These are phyloP conservation scores for Balearica regulorum DNA, from an alignment of 2,797 vertebrate genomes.

Conservation along the genomic window DNA sequence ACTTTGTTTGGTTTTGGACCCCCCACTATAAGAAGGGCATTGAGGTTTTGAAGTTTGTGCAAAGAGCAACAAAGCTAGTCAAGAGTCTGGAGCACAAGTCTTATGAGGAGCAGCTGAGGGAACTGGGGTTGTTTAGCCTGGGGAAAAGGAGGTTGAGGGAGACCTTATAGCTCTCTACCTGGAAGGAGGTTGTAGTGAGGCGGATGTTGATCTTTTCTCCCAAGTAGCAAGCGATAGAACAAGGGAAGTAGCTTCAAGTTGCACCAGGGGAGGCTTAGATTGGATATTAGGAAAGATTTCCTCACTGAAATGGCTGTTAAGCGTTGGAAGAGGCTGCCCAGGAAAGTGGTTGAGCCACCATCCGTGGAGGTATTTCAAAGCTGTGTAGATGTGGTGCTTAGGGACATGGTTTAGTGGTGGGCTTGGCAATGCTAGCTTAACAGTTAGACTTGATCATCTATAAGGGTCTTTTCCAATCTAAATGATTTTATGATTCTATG, in stretches of 20 bases:
- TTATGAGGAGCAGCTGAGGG: rapidly evolving
- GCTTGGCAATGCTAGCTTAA: not conserved
- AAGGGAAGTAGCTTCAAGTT: not conserved
- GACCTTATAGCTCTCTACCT: not conserved
- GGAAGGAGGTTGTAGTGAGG: not conserved
- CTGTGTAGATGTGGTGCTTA: not conserved
- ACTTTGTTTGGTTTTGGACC: not conserved
- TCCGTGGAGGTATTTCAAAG: not conserved
- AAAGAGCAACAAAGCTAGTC: not conserved
- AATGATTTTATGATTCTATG: not conserved
- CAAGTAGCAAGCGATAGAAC: not conserved
- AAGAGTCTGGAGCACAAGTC: not conserved
- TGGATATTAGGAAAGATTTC: not conserved
- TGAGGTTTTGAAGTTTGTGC: not conserved
- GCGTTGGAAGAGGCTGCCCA: not conserved
- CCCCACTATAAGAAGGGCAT: not conserved
- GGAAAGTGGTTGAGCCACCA: not conserved
- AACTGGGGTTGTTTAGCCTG: not conserved
- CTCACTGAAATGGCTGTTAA: not conserved
- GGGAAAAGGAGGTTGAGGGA: not conserved
- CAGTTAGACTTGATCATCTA: rapidly evolving
- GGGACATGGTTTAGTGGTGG: not conserved
- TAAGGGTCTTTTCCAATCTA: not conserved
- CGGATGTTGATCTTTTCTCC: not conserved
- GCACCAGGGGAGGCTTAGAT: not conserved